Percentiles rank a stretch among this genome's conserved stretches.
These are phyloP conservation scores for Dufourea novaeangliae DNA, from an alignment of 1,140 invertebrate species.

Conservation along the genomic window DNA sequence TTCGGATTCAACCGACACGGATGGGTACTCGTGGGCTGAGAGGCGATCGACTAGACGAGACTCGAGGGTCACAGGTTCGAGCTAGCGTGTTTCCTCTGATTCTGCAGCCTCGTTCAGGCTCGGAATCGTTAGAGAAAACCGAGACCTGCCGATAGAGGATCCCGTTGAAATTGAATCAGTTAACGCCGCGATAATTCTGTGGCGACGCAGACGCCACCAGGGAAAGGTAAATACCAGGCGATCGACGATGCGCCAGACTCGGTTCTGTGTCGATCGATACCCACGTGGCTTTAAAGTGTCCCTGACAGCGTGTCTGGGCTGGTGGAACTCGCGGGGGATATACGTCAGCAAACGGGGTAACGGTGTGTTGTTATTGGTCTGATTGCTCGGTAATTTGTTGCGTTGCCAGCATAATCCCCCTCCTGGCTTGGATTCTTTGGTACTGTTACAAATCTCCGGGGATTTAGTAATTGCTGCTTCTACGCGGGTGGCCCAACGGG, in stretches of 20 bases:
- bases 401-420: neutral
- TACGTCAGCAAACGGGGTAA: neutral
- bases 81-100: constrained; percentile 32
- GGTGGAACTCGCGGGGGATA: too few species aligned
- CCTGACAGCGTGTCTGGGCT: neutral
- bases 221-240: constrained; percentile 10
- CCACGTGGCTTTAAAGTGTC: neutral
- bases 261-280: neutral
- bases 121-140: constrained; percentile 20
- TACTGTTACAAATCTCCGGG: neutral
- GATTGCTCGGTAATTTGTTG: neutral
- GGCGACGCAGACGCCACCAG: too few species aligned
- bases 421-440: neutral
- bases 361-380: neutral
- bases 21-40: neutral
- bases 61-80: constrained; percentile 18
- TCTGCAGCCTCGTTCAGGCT: neutral
- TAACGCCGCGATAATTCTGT: neutral
- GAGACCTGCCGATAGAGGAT: constrained; percentile 21
- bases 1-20: neutral
- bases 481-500: too few species aligned
- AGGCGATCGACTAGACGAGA: neutral
- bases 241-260: neutral
- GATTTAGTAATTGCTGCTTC: neutral
- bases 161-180: constrained; percentile 26